phyloP scores from a whole-genome alignment of 2,888 invertebrate species.

The Theretra japonica region DNA sequence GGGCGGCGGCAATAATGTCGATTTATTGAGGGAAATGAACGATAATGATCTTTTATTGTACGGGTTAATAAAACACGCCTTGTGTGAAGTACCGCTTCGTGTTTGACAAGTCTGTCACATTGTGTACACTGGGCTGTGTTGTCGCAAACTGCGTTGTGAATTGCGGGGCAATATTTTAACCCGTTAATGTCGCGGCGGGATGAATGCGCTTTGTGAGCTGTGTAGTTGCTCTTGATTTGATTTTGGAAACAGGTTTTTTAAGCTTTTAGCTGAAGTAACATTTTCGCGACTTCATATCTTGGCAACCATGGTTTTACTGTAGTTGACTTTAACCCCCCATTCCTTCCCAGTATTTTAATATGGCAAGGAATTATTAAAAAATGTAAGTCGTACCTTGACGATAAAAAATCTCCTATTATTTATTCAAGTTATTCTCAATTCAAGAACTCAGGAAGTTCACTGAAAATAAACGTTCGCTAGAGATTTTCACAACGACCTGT shows the following conservation, averaged over 20 bases:
- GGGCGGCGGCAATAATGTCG: slow-evolving; percentile 8
- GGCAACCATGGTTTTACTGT: too few species aligned
- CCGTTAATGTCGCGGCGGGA: not conserved
- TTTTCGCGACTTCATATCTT: too few species aligned
- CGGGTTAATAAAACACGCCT: slow-evolving; percentile 23
- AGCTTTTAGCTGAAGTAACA: too few species aligned
- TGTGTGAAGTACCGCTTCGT: slow-evolving; percentile 14
- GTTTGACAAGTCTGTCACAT: slow-evolving; percentile 18
- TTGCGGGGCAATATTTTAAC: not conserved
- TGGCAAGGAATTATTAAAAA: too few species aligned
- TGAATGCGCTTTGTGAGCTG: not conserved
- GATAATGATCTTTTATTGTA: slow-evolving; percentile 26
- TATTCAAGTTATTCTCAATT: too few species aligned
- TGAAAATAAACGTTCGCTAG: too few species aligned
- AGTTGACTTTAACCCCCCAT: too few species aligned
- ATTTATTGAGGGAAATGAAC: slow-evolving; percentile 23
- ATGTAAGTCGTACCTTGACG: too few species aligned
- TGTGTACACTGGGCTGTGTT: not conserved
- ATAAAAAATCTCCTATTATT: too few species aligned
- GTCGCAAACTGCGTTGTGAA: slow-evolving; percentile 10
- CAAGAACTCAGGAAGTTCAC: too few species aligned
- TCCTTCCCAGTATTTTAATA: too few species aligned
- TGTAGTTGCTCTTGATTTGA: not conserved
- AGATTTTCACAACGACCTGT: too few species aligned
- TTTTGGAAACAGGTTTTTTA: not conserved